Base-by-base conservation (phyloP, 2,797 vertebrate genomes). In the Thripadectes ignobilis region DNA sequence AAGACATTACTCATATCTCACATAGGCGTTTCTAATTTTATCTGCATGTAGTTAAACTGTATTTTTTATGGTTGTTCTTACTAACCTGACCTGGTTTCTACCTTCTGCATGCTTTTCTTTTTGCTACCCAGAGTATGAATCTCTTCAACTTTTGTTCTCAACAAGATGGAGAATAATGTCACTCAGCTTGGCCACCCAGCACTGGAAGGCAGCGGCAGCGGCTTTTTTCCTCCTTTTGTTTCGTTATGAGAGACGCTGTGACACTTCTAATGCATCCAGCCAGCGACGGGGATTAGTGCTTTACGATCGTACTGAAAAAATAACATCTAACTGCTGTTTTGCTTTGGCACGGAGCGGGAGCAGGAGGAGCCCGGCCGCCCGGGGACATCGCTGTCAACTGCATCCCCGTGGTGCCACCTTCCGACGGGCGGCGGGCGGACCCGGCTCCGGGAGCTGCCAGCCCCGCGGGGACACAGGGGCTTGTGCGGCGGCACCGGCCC, bases 361-460 rank as follows among this genome's bases (percentile, higher is more conserved):
- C 67, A 21, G 49, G 68, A 88, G 68, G 69, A 61, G 39, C 59
- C 6, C 52, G 18, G 79, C 19, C 0, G 7, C 68, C 45, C 22
- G 45, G 55, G 73, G 52, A 73, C 59, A 34, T 58, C 2, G 24
- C 39, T 85, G 85, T 67, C 67, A 58, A 49, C 6, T 10, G 5
- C 3, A 84, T 90, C 88, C 43, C 89, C 91, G 32, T 15, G 94
- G 73, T 91, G 93, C 93, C 95, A 94, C 87, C 93, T 96, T 92
- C 94, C 3, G 76, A 78, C 89, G 16, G 85, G 61, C 89, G 41
- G 76, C 27, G 15, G 3, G 13, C 62, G 20, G 61, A 12, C 4
- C 4, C 32, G 15, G 51, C 39, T 73, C 59, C 8, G 2, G 57
- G 52, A 57, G 22, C 0, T 12, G 7, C 7, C 5, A 13, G 5